Evolutionary conservation across 2,888 invertebrate species (phyloP), one percentile per base, ranked within the genome.

Genomic region (Eupithecia vulgata): DNA sequence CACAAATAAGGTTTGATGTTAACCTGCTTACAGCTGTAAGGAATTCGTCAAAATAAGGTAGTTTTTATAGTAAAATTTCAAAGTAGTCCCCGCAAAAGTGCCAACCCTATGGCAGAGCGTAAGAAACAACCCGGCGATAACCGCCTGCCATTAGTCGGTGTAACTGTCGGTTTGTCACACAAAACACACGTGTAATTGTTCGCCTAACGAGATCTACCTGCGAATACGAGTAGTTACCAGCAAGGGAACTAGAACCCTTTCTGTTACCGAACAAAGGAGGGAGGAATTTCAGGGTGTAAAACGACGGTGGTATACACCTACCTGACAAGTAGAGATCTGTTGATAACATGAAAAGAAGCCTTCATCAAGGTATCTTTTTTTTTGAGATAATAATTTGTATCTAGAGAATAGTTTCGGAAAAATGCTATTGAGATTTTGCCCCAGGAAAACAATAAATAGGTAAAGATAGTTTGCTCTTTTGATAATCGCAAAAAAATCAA

Each of bases 111-210:
- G 62, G 13, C 37, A 34, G 21, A 8, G 21, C 64, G 5, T 68
- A 59, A 34, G 48, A 37, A 59, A 35, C 68, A 70, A 37, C 75
- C 73, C 66, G 73, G 42, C 62, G 30, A 48, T 52, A 66, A 69
- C 35, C 59, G 40, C 45, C 34, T 21, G 61, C 67, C 65, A 69
- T 76, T 73, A 79, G 79, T 79, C 73, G 76, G 69, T 72, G 77
- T 78, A 78, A 79, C 78, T 74, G 78, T 79, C 78, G 77, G 79
- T 78, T 77, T 74, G 79, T 76, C 67, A 71, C 66, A 80, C 74
- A 78, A 80, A 68, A 72, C 64, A 68, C 17, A 45, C 40, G 68
- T 37, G 65, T 68, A 65, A 72, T 72, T 72, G 52, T 67, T 34
- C 67, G 2, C 17, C 68, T 65, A 72, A 72, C 72, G 64, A 68